Evolutionary conservation across 1,140 invertebrate species (phyloP).

Genomic region (Zophobas morio): DNA sequence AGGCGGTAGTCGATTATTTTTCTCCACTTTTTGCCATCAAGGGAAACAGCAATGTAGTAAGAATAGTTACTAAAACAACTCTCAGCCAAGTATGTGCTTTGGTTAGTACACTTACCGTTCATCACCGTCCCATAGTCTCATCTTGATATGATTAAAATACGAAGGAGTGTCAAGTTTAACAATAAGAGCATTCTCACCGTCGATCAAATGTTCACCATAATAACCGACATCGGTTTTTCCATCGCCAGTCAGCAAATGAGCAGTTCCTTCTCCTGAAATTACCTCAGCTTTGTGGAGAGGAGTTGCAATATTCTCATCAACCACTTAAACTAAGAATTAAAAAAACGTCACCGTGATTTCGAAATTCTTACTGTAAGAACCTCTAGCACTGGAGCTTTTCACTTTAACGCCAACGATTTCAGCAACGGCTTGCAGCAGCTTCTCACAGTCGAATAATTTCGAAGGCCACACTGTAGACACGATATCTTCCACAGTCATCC

Average conservation of each 20-base stretch:
- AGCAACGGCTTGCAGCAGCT: neutral
- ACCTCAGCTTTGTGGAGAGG: neutral
- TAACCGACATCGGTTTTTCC: neutral
- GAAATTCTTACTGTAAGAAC: neutral
- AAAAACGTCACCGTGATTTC: neutral
- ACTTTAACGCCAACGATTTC: slow-evolving; percentile 7
- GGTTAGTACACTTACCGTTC: neutral
- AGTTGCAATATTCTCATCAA: neutral
- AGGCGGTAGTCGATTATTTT: neutral
- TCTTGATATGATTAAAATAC: neutral
- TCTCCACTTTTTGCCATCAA: neutral
- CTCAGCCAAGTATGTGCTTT: neutral
- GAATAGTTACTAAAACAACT: neutral
- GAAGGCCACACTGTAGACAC: slow-evolving; percentile 4
- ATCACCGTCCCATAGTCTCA: neutral
- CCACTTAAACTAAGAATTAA: neutral
- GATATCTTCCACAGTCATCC: neutral
- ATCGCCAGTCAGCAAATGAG: neutral
- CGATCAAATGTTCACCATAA: neutral
- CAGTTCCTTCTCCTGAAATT: neutral
- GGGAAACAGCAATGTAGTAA: slow-evolving; percentile 11
- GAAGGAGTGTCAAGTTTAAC: neutral
- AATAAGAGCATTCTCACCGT: neutral
- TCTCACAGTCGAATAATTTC: neutral
- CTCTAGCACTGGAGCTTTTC: neutral